Percentiles rank a stretch among this genome's conserved stretches.
Evolutionary conservation across 2,888 invertebrate species (phyloP).

Genomic region (Eupeodes latifasciatus): DNA sequence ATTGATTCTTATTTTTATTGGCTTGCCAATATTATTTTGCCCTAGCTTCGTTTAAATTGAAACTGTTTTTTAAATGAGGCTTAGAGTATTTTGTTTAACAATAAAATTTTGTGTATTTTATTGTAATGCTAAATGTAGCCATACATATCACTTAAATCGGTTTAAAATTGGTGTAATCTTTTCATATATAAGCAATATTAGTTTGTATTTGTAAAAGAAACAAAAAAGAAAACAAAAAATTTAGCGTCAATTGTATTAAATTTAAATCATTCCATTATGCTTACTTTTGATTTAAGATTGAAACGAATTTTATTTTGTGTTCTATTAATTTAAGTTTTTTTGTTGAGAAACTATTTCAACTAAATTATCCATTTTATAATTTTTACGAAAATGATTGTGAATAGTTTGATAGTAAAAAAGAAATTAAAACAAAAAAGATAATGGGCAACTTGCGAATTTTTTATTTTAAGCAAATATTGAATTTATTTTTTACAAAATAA

Average conservation of each 20-base stretch:
- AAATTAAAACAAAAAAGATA: constrained; percentile 19
- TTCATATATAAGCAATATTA: constrained; percentile 63
- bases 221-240: neutral
- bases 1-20: neutral
- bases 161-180: constrained; percentile 23
- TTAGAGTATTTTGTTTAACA: neutral
- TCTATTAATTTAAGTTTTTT: neutral
- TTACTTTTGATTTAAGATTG: neutral
- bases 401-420: constrained; percentile 47
- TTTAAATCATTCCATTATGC: constrained; percentile 67
- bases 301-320: neutral
- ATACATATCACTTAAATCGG: constrained; percentile 66
- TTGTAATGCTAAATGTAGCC: constrained; percentile 40
- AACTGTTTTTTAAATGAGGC: neutral
- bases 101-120: neutral
- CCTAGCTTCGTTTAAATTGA: neutral
- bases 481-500: constrained; percentile 4
- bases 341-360: constrained; percentile 33
- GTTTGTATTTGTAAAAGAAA: constrained; percentile 37
- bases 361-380: constrained; percentile 62
- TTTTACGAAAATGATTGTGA: constrained; percentile 62
- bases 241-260: constrained; percentile 63
- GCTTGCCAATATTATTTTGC: neutral
- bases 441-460: constrained; percentile 48
- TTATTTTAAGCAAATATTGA: neutral